A percentile compares a stretch with the other conserved stretches of the same genome.
phyloP scores from a whole-genome alignment of 2,113 vertebrate genomes.

The Aplodontia rufa region DNA sequence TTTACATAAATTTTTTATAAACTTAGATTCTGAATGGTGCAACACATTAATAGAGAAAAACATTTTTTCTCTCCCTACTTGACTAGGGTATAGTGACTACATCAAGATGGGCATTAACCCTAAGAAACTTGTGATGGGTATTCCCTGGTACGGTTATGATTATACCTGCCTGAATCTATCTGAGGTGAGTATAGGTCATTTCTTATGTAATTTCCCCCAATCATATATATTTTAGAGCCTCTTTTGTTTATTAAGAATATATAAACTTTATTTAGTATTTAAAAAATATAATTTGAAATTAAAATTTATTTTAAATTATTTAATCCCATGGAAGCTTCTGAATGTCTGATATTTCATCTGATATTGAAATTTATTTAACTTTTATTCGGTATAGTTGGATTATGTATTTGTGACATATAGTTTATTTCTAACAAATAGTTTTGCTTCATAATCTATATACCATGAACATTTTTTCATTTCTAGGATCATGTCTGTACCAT shows the following conservation, averaged over 20 bases:
- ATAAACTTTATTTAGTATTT: conserved; percentile 39
- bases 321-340: background rate
- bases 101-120: conserved; percentile 89
- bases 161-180: conserved; percentile 91
- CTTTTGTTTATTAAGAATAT: background rate
- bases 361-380: conserved; percentile 28
- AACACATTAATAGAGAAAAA: conserved; percentile 50
- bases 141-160: conserved; percentile 99
- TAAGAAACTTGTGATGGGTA: conserved; percentile 95
- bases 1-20: conserved; percentile 42
- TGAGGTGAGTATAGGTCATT: conserved; percentile 83
- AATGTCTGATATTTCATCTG: conserved; percentile 14
- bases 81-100: conserved; percentile 92
- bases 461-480: background rate
- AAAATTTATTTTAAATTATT: conserved; percentile 44
- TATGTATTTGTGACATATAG: background rate
- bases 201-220: background rate
- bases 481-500: conserved; percentile 91
- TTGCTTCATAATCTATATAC: background rate
- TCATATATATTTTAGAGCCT: background rate
- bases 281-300: conserved; percentile 48
- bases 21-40: background rate
- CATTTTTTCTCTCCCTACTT: conserved; percentile 53
- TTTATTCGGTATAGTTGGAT: conserved; percentile 1
- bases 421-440: conserved; percentile 20